Evolutionary conservation across 1,140 invertebrate species (phyloP), one percentile per base, ranked within the genome.

Genomic region (Leptinotarsa lineolata): DNA sequence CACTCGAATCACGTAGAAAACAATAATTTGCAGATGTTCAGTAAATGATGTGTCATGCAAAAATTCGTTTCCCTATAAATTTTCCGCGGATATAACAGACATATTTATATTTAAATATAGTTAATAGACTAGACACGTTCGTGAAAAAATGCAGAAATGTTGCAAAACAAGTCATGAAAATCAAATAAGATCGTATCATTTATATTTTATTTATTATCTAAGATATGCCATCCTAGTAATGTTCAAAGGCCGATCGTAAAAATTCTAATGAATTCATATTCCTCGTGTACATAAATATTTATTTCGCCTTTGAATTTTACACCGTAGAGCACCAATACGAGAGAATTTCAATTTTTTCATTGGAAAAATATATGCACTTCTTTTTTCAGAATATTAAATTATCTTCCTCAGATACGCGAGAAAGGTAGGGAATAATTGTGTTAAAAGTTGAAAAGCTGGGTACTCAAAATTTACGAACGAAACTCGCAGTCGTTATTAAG

Each of bases 1-100:
- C 48, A 54, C 48, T 54, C 48, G 16, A 54, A 54, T 54, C 48
- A 54, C 48, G 48, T 54, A 54, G 48, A 54, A n/a, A 54, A 54
- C 48, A 54, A 54, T 54, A 54, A 54, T 15, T 3, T 13, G 48
- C 48, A 54, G 48, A 54, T 54, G 48, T 54, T 54, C 48, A 54
- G 13, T 54, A 54, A 54, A 8, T 3, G 48, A 54, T 54, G 48
- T 54, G 48, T 54, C 48, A 54, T 18, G 48, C 48, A 54, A 54
- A 12, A 54, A 16, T 54, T 39, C 30, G 30, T n/a, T 54, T 54
- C n/a, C 48, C n/a, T 54, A 54, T 54, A 54, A 54, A 54, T 54
- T n/a, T 54, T 54, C 48, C 48, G 6, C 48, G 48, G 15, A 18
- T 16, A 54, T 54, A 15, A 54, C n/a, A 54, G 48, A 54, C 48